A percentile compares a stretch with the other conserved stretches of the same genome.
Conservation (phyloP, 2,888 invertebrate species). For the Eudemis profundana region DNA sequence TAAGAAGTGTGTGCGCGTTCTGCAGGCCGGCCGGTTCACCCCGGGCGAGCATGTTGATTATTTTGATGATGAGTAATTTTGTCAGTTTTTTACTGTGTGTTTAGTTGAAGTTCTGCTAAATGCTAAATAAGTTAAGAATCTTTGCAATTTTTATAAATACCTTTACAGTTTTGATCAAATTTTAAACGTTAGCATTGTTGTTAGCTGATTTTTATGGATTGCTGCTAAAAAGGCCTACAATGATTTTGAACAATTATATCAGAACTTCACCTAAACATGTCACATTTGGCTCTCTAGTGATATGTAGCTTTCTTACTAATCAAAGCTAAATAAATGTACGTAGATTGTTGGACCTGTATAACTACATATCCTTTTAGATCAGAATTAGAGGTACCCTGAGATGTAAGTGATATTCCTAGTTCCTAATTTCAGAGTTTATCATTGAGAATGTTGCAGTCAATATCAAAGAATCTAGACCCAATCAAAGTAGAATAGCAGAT, state of each 20-base stretch:
- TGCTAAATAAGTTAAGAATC: neutral
- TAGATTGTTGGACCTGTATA: conserved; percentile 21
- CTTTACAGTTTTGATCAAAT: no score
- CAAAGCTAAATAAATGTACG: conserved; percentile 15
- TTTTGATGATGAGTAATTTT: conserved; percentile 86
- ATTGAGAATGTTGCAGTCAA: conserved; percentile 15
- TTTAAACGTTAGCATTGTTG: no score
- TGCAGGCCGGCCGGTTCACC: conserved; percentile 89
- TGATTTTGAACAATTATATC: no score
- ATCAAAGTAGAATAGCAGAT: no score
- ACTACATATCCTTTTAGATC: conserved; percentile 40
- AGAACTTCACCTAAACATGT: neutral
- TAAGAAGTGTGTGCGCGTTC: conserved; percentile 88
- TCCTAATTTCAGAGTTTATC: conserved; percentile 31
- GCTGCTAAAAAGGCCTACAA: no score
- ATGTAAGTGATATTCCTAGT: conserved; percentile 32
- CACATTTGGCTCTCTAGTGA: conserved; percentile 27
- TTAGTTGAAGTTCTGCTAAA: conserved; percentile 16
- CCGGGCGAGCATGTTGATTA: conserved; percentile 95
- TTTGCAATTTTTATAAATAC: neutral
- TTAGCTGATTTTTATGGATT: no score
- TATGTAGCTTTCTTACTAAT: conserved; percentile 43
- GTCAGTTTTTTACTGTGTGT: conserved; percentile 8
- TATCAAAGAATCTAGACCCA: neutral
- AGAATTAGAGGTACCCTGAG: conserved; percentile 4